Conservation (phyloP, 2,888 invertebrate genomes). For the Noctua pronuba region DNA sequence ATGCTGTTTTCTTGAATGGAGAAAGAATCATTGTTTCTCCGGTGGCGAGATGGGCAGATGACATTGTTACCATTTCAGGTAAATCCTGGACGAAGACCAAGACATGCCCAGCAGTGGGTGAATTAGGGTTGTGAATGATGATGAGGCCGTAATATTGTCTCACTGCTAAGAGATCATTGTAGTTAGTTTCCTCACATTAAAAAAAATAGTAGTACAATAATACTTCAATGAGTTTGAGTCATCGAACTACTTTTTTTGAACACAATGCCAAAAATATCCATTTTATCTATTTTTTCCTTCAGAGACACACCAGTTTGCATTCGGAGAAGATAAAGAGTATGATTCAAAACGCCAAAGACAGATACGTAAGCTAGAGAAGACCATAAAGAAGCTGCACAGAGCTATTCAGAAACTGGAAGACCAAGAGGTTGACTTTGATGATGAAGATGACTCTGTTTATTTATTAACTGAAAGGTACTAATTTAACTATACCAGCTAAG, state of each 20-base stretch:
- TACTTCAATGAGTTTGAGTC: background rate
- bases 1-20: background rate
- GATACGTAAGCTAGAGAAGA: slow-evolving; percentile 90
- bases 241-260: background rate
- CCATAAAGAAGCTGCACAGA: slow-evolving; percentile 91
- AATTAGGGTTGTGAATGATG: background rate
- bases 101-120: background rate
- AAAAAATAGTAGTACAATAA: background rate
- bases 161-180: background rate
- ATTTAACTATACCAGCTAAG: background rate
- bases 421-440: slow-evolving; percentile 93
- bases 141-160: background rate
- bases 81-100: background rate
- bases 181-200: background rate
- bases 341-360: slow-evolving; percentile 88
- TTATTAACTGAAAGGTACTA: slow-evolving; percentile 91
- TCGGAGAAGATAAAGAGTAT: slow-evolving; percentile 79
- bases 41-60: background rate
- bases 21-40: background rate
- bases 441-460: slow-evolving; percentile 93
- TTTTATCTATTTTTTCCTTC: slow-evolving; percentile 47
- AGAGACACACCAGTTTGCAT: slow-evolving; percentile 72
- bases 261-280: background rate
- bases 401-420: slow-evolving; percentile 93
- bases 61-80: background rate